Conservation (phyloP, 2,888 invertebrate species). For the Tethea ocularis region DNA sequence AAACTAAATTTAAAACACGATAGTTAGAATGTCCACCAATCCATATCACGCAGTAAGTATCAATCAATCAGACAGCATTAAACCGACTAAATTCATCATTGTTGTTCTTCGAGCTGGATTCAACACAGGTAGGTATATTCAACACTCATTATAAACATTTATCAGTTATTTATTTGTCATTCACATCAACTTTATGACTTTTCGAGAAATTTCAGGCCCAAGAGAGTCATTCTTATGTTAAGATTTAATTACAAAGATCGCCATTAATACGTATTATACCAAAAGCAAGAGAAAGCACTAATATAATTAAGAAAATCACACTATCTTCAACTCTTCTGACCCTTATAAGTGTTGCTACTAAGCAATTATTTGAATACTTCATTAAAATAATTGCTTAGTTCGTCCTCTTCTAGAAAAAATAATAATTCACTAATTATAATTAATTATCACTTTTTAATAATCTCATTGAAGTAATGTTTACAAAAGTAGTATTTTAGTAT, state of each 20-base stretch:
- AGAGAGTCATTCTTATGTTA: not conserved
- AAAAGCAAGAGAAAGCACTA: slow-evolving; percentile 54
- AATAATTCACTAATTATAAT: slow-evolving; percentile 21
- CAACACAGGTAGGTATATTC: too few species aligned
- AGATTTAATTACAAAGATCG: slow-evolving; percentile 11
- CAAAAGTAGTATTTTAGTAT: not conserved
- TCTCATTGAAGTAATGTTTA: slow-evolving; percentile 5
- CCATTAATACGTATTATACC: slow-evolving; percentile 57
- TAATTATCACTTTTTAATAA: not conserved
- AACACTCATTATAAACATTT: too few species aligned
- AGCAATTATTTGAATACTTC: too few species aligned
- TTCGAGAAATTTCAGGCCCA: too few species aligned
- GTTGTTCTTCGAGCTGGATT: too few species aligned
- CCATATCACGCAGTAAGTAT: too few species aligned
- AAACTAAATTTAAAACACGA: too few species aligned
- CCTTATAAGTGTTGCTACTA: slow-evolving; percentile 43
- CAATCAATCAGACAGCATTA: too few species aligned
- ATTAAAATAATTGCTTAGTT: slow-evolving; percentile 54
- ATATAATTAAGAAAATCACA: slow-evolving; percentile 38
- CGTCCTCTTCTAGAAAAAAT: slow-evolving; percentile 26
- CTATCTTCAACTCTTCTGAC: slow-evolving; percentile 44
- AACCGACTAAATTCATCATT: too few species aligned
- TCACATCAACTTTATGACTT: too few species aligned
- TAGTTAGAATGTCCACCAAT: too few species aligned
- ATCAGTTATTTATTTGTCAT: too few species aligned